Percentiles rank a stretch among this genome's conserved stretches.
Conservation (phyloP, 1,140 invertebrate genomes). For the Leptopilina clavipes region DNA sequence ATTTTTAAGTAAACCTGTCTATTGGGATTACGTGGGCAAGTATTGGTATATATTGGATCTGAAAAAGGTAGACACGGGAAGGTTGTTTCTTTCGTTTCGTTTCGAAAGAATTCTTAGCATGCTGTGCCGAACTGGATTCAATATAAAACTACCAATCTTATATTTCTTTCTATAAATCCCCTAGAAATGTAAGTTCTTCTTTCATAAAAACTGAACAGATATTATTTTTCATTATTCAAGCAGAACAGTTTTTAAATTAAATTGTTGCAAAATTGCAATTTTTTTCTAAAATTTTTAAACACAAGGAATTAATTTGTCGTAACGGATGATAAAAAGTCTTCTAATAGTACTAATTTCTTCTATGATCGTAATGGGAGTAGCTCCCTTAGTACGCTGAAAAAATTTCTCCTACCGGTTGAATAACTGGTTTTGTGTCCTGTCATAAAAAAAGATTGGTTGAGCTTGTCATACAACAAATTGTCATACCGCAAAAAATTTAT, state of each 20-base stretch:
- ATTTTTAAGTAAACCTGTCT: neutral
- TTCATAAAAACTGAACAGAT: neutral
- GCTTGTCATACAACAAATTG: slow-evolving; percentile 50
- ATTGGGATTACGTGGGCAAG: neutral
- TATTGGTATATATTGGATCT: neutral
- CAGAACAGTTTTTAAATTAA: too few relatives aligned
- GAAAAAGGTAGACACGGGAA: slow-evolving; percentile 25
- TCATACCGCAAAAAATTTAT: slow-evolving; percentile 44
- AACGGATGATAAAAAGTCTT: neutral
- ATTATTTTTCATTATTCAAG: too few relatives aligned
- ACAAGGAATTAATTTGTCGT: neutral
- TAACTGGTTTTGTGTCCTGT: slow-evolving; percentile 37
- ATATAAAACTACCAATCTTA: slow-evolving; percentile 18
- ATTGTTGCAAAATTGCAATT: too few relatives aligned
- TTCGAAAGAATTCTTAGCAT: slow-evolving; percentile 22
- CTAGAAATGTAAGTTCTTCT: neutral
- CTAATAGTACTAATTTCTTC: slow-evolving; percentile 13
- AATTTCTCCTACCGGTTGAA: slow-evolving; percentile 38
- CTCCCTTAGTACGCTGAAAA: neutral
- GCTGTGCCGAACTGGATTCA: slow-evolving; percentile 31
- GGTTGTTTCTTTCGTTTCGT: slow-evolving; percentile 4
- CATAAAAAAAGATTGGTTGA: slow-evolving; percentile 46
- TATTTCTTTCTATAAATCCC: slow-evolving; percentile 12
- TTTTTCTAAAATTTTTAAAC: neutral
- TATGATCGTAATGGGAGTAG: neutral